Evolutionary conservation across 2,888 invertebrate genomes (phyloP).

Genomic region (Myathropa florea): DNA sequence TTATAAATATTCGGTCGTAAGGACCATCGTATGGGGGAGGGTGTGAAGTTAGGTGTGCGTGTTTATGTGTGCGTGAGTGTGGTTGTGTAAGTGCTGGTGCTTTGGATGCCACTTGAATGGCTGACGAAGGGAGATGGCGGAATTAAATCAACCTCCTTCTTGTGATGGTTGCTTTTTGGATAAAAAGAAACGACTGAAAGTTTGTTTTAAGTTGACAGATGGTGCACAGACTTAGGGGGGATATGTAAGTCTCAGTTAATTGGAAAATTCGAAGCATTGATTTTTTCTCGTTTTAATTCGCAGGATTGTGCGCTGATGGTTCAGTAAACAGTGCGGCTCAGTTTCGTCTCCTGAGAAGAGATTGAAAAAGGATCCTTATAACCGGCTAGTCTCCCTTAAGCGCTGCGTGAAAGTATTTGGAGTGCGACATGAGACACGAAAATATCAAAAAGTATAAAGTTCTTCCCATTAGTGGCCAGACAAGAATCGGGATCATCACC

Average conservation of each 20-base stretch:
- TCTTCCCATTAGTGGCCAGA: too few relatives aligned
- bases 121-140: slow-evolving; percentile 5
- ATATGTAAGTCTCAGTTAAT: not conserved
- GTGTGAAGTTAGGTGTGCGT: not conserved
- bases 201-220: slow-evolving; percentile 2
- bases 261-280: not conserved
- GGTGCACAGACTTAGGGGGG: slow-evolving; percentile 12
- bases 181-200: not conserved
- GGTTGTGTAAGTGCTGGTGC: slow-evolving; percentile 20
- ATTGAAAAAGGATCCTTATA: too few relatives aligned
- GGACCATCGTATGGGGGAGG: slow-evolving; percentile 18
- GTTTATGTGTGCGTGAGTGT: not conserved
- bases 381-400: too few relatives aligned
- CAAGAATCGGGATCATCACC: too few relatives aligned
- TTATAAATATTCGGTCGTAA: slow-evolving; percentile 55
- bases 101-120: slow-evolving; percentile 36
- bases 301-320: not conserved
- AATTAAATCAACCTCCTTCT: slow-evolving; percentile 44
- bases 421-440: too few relatives aligned
- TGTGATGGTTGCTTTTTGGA: slow-evolving; percentile 39
- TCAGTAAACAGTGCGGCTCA: too few relatives aligned
- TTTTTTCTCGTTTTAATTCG: not conserved
- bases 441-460: too few relatives aligned
- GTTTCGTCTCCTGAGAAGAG: too few relatives aligned
- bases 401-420: too few relatives aligned